A percentile compares a stretch with the other conserved stretches of the same genome.
phyloP scores from a whole-genome alignment of 2,797 vertebrate genomes.

The Enteromius viviparus region DNA sequence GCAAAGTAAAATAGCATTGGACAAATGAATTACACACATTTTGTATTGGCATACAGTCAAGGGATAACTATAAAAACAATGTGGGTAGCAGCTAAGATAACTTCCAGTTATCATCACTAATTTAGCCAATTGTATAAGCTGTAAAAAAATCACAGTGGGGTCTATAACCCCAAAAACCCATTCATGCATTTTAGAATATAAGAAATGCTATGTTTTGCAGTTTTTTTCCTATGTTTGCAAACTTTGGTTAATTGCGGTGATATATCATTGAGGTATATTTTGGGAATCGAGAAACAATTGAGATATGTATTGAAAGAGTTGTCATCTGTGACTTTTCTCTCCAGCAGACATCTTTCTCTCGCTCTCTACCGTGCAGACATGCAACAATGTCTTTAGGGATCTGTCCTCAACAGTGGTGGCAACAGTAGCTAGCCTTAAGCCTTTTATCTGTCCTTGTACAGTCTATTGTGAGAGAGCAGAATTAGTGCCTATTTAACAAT shows the following conservation, averaged over 20 bases:
- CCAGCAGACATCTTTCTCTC: background rate
- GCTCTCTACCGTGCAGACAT: slow-evolving; percentile 3
- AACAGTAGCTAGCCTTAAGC: slow-evolving; percentile 43
- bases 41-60: background rate
- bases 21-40: background rate
- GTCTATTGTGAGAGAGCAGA: slow-evolving; percentile 42
- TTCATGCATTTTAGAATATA: too few relatives aligned
- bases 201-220: too few relatives aligned
- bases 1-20: background rate
- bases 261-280: background rate
- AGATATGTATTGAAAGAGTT: background rate
- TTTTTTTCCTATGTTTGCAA: background rate
- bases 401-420: slow-evolving; percentile 23
- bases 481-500: slow-evolving; percentile 55
- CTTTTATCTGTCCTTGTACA: slow-evolving; percentile 45
- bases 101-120: background rate
- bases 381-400: slow-evolving; percentile 18
- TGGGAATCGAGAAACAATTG: background rate
- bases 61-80: background rate
- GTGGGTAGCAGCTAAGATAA: background rate
- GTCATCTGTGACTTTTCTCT: background rate
- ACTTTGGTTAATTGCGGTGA: background rate
- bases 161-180: too few relatives aligned
- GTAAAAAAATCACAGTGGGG: background rate
- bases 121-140: background rate